Base-by-base conservation (phyloP, 2,113 vertebrate genomes). In the Laticauda colubrina region DNA sequence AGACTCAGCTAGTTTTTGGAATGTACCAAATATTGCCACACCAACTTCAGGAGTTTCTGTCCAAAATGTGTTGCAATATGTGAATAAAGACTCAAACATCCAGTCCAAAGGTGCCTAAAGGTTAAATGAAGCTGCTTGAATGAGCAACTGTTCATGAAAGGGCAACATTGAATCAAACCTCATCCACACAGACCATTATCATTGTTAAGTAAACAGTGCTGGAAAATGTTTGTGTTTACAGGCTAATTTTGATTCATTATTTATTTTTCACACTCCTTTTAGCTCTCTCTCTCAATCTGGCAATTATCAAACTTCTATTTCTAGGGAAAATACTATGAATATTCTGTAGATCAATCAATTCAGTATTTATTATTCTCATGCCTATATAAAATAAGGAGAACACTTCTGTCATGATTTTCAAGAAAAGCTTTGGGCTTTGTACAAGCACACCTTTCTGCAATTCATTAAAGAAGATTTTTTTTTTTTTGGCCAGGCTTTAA, bases 221-320 rank as follows among this genome's bases (percentile, higher is more conserved):
- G 61, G 5, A 43, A 0, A 3, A 5, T 81, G 85, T 43, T 15
- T 85, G 9, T 81, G 11, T 75, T 23, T 53, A 26, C 92, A 93
- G 34, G 10, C 56, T 43, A 21, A 23, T 23, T 57, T 89, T 39
- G 26, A 87, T 3, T 61, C 56, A 5, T 1, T 92, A 53, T 90
- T 89, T 51, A 59, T 92, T 85, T 89, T 85, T 91, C 91, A 91
- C 57, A 12, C 48, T 90, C 81, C 89, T 91, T 92, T 93, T 48
- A 26, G 10, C 0, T 89, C 88, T 55, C 95, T 94, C 95, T 1
- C 85, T n/a, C 90, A 90, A 23, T 89, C 94, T 45, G 9, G 21
- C 45, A 87, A 26, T 88, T 94, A 75, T 95, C 87, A 95, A 85
- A 86, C 23, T 88, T 14, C 51, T 88, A 94, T 29, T 21, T 43